Conservation (phyloP, 2,113 vertebrate species). For the Danionella cerebrum region DNA sequence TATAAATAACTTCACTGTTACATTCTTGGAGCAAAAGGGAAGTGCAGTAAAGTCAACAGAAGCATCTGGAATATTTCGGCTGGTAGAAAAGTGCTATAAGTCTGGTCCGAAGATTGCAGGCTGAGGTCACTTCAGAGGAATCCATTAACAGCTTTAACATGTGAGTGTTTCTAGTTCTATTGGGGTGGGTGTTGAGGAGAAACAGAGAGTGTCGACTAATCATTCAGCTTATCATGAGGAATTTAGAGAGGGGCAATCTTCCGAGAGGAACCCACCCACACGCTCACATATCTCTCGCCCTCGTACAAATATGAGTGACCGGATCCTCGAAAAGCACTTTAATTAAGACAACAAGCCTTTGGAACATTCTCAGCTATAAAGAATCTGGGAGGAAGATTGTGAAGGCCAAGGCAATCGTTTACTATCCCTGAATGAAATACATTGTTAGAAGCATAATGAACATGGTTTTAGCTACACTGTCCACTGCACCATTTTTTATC, state of each 20-base stretch:
- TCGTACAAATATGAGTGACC: background rate
- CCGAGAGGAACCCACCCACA: slow-evolving; percentile 12
- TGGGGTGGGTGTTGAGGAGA: slow-evolving; percentile 4
- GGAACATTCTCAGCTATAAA: too few species aligned
- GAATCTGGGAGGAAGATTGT: too few species aligned
- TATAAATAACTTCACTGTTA: background rate
- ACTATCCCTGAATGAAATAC: too few species aligned
- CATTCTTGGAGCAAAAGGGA: background rate
- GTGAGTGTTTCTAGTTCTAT: slow-evolving; percentile 13
- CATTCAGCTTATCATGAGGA: slow-evolving; percentile 15
- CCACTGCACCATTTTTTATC: too few species aligned
- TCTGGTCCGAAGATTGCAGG: background rate
- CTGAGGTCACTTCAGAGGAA: slow-evolving; percentile 13
- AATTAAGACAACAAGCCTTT: background rate
- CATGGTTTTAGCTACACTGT: too few species aligned
- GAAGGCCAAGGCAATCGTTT: too few species aligned
- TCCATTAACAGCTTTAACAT: slow-evolving; percentile 18
- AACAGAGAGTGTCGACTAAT: slow-evolving; percentile 12
- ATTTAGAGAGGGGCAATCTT: slow-evolving; percentile 19
- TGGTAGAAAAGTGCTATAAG: background rate
- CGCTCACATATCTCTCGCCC: background rate
- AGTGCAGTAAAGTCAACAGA: background rate
- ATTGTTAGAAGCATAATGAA: too few species aligned
- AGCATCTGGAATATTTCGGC: background rate
- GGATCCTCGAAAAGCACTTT: background rate